Base-by-base conservation (phyloP, 2,888 invertebrate genomes). In the Mongoloraphidia duomilia region DNA sequence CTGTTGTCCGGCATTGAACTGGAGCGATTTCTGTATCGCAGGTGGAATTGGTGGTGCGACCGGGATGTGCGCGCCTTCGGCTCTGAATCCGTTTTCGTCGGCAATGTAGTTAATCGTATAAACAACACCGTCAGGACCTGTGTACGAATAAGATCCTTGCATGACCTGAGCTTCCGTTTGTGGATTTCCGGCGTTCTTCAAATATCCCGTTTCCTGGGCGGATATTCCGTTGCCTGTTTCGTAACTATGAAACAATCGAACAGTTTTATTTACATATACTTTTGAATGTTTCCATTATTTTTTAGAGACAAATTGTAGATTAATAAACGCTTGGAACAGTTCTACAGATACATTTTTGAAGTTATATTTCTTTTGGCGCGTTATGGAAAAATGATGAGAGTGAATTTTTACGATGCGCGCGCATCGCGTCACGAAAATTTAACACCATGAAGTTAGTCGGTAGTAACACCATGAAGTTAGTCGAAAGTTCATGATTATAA, bases 211-310 rank as follows among this genome's bases (percentile, higher is more conserved):
- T 59, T 84, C 84, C 57, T 83, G 76, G 0, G 77, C 82, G 3
- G 69, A 67, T 54, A 84, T 84, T 11, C 84, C 84, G 60, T 85
- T 83, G 34, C 78, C 83, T 44, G 84, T 83, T 65, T 82, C 81
- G 57, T 82, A 84, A 55, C 79, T 61, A 55, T 46, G 54, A 48
- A 26, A 26, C 26, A 26, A 26, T 26, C 26, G 6, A 26, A 26
- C 26, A 4, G 17, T 17, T 26, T 26, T 26, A 26, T 26, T 26
- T 3, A 17, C 17, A 17, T n/a, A n/a, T n/a, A n/a, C n/a, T n/a
- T n/a, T n/a, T n/a, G n/a, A n/a, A n/a, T n/a, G n/a, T n/a, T n/a
- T n/a, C n/a, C n/a, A n/a, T n/a, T n/a, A n/a, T n/a, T n/a, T n/a
- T n/a, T n/a, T n/a, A n/a, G n/a, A n/a, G n/a, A n/a, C n/a, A n/a